Evolutionary conservation across 2,797 vertebrate species (phyloP).

Genomic region (Spizella passerina): DNA sequence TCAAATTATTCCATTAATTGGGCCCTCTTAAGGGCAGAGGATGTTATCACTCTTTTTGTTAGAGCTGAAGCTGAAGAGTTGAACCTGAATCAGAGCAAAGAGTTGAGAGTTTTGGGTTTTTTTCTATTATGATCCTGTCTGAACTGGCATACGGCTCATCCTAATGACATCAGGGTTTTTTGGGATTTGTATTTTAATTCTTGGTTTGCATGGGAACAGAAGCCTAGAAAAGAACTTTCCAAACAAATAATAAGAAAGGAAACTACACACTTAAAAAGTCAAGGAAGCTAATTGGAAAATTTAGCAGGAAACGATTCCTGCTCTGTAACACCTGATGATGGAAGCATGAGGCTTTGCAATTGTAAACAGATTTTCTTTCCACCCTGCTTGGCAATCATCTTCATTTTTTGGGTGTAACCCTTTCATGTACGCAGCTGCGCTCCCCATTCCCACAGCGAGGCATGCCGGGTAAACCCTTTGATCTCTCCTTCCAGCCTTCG

Average conservation of each 20-base stretch:
- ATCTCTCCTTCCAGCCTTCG: conserved; percentile 37
- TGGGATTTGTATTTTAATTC: not conserved
- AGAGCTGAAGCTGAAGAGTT: not conserved
- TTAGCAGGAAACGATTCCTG: not conserved
- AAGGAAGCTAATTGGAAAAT: not conserved
- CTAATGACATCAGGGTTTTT: not conserved
- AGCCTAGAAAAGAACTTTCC: not conserved
- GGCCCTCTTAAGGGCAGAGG: not conserved
- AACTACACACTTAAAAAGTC: not conserved
- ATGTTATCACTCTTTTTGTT: not conserved
- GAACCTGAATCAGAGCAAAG: not conserved
- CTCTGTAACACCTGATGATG: conserved; percentile 42
- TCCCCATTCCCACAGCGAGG: conserved; percentile 51
- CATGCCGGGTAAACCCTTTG: conserved; percentile 40
- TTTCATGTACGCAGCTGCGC: conserved; percentile 47
- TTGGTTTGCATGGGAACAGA: not conserved
- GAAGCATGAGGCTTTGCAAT: conserved; percentile 48
- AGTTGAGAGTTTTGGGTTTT: not conserved
- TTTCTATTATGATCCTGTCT: not conserved
- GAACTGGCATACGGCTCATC: not conserved
- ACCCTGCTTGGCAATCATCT: not conserved
- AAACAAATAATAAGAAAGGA: not conserved
- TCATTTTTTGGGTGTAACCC: conserved; percentile 56
- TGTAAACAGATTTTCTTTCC: conserved; percentile 55
- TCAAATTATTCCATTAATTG: not conserved